A percentile compares a stretch with the other conserved stretches of the same genome.
These are phyloP conservation scores for Sesamia nonagrioides DNA, from an alignment of 1,140 invertebrate species.

Conservation along the genomic window DNA sequence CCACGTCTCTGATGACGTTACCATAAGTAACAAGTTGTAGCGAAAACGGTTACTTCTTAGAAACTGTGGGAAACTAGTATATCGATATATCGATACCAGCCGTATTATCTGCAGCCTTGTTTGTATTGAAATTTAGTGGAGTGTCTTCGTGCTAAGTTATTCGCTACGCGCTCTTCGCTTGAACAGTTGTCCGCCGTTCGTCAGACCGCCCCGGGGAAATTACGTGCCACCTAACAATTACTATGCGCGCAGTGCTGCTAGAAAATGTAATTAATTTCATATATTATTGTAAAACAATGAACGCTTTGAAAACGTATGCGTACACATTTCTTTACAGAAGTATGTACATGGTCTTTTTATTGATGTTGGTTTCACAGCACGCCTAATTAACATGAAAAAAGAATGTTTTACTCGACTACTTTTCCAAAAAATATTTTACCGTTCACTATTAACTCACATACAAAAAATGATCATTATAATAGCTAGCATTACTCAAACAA, in stretches of 20 bases:
- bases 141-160: constrained; percentile 47
- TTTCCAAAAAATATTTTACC: constrained; percentile 2
- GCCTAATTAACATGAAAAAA: constrained; percentile 22
- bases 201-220: constrained; percentile 70
- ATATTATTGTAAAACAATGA: constrained; percentile 58
- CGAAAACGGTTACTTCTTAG: constrained; percentile 48
- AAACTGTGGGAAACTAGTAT: constrained; percentile 38
- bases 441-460: background rate
- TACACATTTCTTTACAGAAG: background rate
- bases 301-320: constrained; percentile 41
- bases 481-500: constrained; percentile 10
- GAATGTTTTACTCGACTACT: constrained; percentile 18
- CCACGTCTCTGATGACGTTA: constrained; percentile 46
- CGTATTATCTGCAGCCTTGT: background rate
- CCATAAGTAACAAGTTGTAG: constrained; percentile 51
- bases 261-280: constrained; percentile 72
- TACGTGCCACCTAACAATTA: constrained; percentile 68
- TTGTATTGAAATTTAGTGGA: constrained; percentile 37
- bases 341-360: background rate
- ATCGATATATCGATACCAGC: constrained; percentile 30
- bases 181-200: constrained; percentile 56
- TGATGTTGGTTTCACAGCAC: background rate
- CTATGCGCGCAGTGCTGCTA: constrained; percentile 66
- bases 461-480: constrained; percentile 3
- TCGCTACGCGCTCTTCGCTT: constrained; percentile 59